A percentile compares a stretch with the other conserved stretches of the same genome.
phyloP scores from a whole-genome alignment of 2,113 vertebrate species.

The Paratilapia polleni region DNA sequence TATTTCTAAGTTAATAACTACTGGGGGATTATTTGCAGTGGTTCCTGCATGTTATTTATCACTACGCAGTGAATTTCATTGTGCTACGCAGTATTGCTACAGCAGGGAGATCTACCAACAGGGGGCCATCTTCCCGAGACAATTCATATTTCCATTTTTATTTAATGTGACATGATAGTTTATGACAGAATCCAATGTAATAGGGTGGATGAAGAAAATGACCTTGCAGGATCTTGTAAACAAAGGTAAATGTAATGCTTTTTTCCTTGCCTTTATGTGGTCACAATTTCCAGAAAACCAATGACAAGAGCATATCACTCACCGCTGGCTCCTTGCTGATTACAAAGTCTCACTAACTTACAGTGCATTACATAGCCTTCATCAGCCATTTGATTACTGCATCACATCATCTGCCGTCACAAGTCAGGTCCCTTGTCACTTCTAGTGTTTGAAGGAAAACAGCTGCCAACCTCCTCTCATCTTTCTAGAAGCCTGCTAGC shows the following conservation, averaged over 20 bases:
- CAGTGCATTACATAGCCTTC: background rate
- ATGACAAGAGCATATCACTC: background rate
- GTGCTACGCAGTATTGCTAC: background rate
- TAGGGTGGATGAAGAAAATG: background rate
- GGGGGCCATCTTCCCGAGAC: background rate
- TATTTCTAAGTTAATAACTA: constrained; percentile 62
- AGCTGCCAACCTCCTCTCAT: constrained; percentile 7
- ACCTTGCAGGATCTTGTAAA: background rate
- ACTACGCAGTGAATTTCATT: constrained; percentile 19
- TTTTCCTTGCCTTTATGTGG: background rate
- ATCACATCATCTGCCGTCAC: constrained; percentile 5
- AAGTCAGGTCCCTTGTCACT: constrained; percentile 24
- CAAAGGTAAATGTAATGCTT: background rate
- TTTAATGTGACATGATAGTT: background rate
- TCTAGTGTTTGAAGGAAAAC: constrained; percentile 9
- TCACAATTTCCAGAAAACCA: background rate
- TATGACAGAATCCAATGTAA: background rate
- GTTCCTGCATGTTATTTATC: constrained; percentile 49
- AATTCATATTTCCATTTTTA: constrained; percentile 17
- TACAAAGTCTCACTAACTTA: background rate
- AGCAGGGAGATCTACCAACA: constrained; percentile 10
- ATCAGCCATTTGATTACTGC: constrained; percentile 12
- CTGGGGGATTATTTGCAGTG: constrained; percentile 47
- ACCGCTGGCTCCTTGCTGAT: no score
- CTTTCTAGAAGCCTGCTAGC: background rate